A percentile compares a stretch with the other conserved stretches of the same genome.
phyloP scores from a whole-genome alignment of 2,113 vertebrate genomes.

The Psettodes erumei region DNA sequence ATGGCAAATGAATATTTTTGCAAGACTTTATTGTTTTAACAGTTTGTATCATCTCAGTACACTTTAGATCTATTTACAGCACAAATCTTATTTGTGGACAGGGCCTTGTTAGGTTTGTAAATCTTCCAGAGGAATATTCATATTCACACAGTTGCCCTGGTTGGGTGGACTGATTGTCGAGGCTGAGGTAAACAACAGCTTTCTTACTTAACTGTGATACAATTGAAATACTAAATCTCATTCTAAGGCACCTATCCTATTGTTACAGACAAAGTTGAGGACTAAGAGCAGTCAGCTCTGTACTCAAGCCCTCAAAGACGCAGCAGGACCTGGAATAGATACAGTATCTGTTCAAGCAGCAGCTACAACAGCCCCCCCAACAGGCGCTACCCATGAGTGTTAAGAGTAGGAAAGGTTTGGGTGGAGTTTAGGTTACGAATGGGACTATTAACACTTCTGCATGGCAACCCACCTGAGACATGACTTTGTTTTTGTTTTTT shows the following conservation, averaged over 20 bases:
- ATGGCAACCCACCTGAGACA: background rate
- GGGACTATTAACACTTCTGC: constrained; percentile 18
- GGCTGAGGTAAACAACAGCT: constrained; percentile 79
- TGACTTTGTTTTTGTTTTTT: background rate
- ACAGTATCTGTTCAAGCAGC: constrained; percentile 62
- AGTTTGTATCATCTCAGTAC: constrained; percentile 76
- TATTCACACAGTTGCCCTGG: constrained; percentile 72
- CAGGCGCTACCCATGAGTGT: constrained; percentile 21
- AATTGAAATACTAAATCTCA: constrained; percentile 81
- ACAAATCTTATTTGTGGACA: constrained; percentile 79
- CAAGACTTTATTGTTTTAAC: constrained; percentile 92
- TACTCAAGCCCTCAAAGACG: constrained; percentile 40
- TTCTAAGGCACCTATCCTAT: constrained; percentile 90
- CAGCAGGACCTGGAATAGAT: constrained; percentile 54
- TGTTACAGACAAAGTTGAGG: constrained; percentile 67
- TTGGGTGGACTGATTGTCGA: constrained; percentile 88
- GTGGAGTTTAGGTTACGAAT: constrained; percentile 15
- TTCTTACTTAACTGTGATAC: constrained; percentile 78
- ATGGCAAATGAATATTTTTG: constrained; percentile 66
- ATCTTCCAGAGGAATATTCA: constrained; percentile 73
- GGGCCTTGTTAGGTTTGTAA: constrained; percentile 75
- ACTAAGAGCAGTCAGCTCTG: constrained; percentile 47
- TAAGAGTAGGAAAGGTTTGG: constrained; percentile 11
- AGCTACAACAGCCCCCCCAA: constrained; percentile 42
- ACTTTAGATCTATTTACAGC: constrained; percentile 86